Percentiles rank a stretch among this genome's conserved stretches.
phyloP scores from a whole-genome alignment of 2,113 vertebrate species.

The Pelmatolapia mariae region DNA sequence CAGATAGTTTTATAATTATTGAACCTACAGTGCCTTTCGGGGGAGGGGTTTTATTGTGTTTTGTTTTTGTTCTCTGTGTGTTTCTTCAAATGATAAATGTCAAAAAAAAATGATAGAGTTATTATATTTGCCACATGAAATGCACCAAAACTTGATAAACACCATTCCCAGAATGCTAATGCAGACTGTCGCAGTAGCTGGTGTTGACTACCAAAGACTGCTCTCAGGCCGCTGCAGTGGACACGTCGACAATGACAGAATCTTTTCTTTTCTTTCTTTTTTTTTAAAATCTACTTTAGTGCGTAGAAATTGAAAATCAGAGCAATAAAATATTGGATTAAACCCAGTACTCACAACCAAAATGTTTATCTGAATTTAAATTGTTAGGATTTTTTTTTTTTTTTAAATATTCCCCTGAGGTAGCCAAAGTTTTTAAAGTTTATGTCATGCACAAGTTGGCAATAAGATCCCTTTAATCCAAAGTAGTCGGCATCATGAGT shows the following conservation, averaged over 20 bases:
- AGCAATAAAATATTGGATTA: background rate
- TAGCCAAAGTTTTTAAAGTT: constrained; percentile 3
- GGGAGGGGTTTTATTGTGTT: constrained; percentile 51
- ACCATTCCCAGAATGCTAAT: background rate
- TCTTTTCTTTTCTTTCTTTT: background rate
- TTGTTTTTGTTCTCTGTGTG: constrained; percentile 19
- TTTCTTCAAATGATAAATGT: constrained; percentile 40
- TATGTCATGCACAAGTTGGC: background rate
- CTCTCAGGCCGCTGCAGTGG: constrained; percentile 70
- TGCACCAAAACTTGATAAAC: constrained; percentile 36
- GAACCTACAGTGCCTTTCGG: constrained; percentile 86
- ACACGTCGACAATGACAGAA: background rate
- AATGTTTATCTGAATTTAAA: background rate
- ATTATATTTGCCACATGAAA: constrained; percentile 43
- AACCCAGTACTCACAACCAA: background rate
- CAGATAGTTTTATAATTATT: constrained; percentile 46
- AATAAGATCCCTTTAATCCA: constrained; percentile 8
- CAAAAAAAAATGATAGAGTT: constrained; percentile 22
- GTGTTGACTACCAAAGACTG: constrained; percentile 83
- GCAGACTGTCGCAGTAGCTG: constrained; percentile 52
- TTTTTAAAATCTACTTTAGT: rapidly evolving
- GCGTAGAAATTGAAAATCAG: background rate
- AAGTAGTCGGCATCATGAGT: background rate
- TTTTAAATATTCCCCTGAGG: background rate
- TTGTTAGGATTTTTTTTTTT: background rate